Evolutionary conservation across 2,113 vertebrate genomes (phyloP).

Genomic region (Sander vitreus): DNA sequence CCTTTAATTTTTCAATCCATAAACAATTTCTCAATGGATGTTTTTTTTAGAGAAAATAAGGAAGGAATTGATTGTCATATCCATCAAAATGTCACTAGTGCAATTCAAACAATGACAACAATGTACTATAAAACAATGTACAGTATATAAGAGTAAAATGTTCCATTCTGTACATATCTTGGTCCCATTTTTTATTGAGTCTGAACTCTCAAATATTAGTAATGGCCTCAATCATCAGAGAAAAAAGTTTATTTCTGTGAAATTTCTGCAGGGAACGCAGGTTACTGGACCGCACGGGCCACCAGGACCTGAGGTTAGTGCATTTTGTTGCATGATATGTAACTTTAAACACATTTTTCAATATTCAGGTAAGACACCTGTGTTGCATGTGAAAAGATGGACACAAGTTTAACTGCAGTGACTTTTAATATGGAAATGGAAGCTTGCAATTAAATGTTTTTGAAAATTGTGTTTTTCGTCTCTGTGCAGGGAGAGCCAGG

Average conservation of each 20-base stretch:
- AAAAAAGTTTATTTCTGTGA: background rate
- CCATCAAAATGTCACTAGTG: background rate
- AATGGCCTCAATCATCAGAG: background rate
- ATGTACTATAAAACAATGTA: no score
- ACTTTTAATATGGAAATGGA: background rate
- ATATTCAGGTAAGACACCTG: background rate
- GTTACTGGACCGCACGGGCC: slow-evolving; percentile 90
- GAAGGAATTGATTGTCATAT: background rate
- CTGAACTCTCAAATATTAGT: background rate
- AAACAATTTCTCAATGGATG: background rate
- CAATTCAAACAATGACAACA: background rate
- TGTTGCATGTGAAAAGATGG: background rate
- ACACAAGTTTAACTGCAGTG: background rate
- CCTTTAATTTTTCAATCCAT: background rate
- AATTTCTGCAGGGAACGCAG: slow-evolving; percentile 88
- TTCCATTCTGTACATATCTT: background rate
- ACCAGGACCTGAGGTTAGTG: slow-evolving; percentile 90
- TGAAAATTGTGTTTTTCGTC: background rate
- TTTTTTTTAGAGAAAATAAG: background rate
- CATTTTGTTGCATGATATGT: background rate
- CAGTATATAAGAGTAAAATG: background rate
- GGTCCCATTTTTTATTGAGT: background rate
- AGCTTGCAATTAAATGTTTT: background rate
- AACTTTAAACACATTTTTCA: slow-evolving; percentile 17
- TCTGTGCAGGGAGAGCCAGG: slow-evolving; percentile 81